Evolutionary conservation across 2,797 vertebrate genomes (phyloP), one percentile per base, ranked within the genome.

Genomic region (Leptodactylus fallax): DNA sequence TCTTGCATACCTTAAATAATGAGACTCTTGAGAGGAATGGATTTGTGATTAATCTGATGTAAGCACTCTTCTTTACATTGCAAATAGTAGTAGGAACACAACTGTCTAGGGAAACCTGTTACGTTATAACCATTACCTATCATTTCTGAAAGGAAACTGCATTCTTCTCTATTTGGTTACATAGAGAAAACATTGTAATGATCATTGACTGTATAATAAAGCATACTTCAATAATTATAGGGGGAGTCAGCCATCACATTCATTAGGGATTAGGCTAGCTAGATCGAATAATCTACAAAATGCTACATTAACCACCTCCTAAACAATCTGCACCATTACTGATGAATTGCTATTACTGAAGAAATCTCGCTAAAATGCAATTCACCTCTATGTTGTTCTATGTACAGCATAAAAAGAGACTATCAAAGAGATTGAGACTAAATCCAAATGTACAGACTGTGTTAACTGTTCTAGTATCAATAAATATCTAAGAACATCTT

Each of bases 1-100:
- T 47, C 8, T 47, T 72, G 36, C 16, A n/a, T n/a, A n/a, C n/a
- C n/a, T n/a, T n/a, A 19, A 72, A 72, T 72, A 47, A 72, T 47
- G 25, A 72, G 69, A 17, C 65, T 19, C 23, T 25, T 65, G 10
- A 25, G 23, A 21, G 21, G 19, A 9, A 45, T 71, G 67, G 25
- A 71, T 71, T 36, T 71, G 27, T 36, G 67, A 36, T 14, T 71
- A 27, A 67, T 71, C 81, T 47, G 17, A 74, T 74, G 19, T 74
- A 25, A 74, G 36, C 71, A 74, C 17, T 74, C 45, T 21, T 74
- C 17, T 49, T 36, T 7, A 27, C 13, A 25, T 67, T 12, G 36
- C 27, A 45, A 17, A 74, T 74, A 47, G 21, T 74, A 21, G 19
- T 21, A 49, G 45, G 45, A 8, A 25, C 36, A 47, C 47, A 74